Evolutionary conservation across 2,888 invertebrate genomes (phyloP), one percentile per base, ranked within the genome.

Genomic region (Loripinus fragilis): DNA sequence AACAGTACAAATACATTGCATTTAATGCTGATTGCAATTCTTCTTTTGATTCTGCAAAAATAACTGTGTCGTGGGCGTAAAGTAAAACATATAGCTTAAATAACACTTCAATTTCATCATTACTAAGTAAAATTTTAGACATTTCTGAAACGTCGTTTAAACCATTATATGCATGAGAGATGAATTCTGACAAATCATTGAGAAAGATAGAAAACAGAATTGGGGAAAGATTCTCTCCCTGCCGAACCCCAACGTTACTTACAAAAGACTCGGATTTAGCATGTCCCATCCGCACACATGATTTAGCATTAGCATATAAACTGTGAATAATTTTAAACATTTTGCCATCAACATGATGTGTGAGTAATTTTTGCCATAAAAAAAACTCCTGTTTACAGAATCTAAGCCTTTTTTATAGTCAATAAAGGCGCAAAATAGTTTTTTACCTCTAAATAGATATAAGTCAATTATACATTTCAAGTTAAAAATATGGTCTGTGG

Each of bases 1-100:
- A 33, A 67, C 76, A 76, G 48, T 76, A 71, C 28, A 55, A 20
- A 38, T 71, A 55, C 71, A 71, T 67, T 12, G 76, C 70, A 76
- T 76, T 50, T n/a, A 71, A 52, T 42, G 71, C 50, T 20, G 67
- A 38, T 33, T 71, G 71, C 42, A 71, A 33, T 30, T 71, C 76
- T 28, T 33, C 42, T 33, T 64, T 66, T n/a, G 71, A 66, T 52
- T 72, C 71, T 17, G 76, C 76, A 66, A n/a, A n/a, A n/a, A n/a
- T n/a, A n/a, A n/a, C n/a, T n/a, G n/a, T n/a, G n/a, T n/a, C n/a
- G n/a, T n/a, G 60, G n/a, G 71, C 71, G 60, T 76, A 71, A 5
- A 76, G 66, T 33, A 76, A 70, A 23, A 76, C 30, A 33, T 50
- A 71, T 38, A 76, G 66, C 30, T 60, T 71, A 33, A 76, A 76